Evolutionary conservation across 2,888 invertebrate species (phyloP).

Genomic region (Dendrolimus pini): DNA sequence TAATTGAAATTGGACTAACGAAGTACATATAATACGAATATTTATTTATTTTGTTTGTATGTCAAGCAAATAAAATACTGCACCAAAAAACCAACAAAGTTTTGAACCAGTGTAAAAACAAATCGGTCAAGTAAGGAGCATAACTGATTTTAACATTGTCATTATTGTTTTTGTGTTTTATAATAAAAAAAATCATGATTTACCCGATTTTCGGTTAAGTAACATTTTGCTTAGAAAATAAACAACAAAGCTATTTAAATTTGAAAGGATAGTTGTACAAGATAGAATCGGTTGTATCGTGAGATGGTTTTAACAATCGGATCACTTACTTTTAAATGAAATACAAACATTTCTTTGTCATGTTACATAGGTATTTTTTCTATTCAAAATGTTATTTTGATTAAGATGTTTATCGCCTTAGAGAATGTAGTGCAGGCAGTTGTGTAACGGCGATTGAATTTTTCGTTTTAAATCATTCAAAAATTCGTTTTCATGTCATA

Average conservation of each 20-base stretch:
- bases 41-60: no score
- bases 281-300: slow-evolving; percentile 5
- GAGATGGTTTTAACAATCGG: slow-evolving; percentile 7
- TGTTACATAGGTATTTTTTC: not conserved
- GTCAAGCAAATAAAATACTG: no score
- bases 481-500: no score
- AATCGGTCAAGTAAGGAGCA: not conserved
- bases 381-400: not conserved
- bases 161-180: not conserved
- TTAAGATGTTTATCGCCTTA: not conserved
- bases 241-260: slow-evolving; percentile 12
- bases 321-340: not conserved
- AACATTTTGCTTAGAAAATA: slow-evolving; percentile 23
- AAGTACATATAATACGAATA: no score
- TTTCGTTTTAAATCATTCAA: no score
- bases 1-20: no score
- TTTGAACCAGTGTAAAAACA: no score
- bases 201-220: slow-evolving; percentile 29
- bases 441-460: no score
- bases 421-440: no score
- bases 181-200: slow-evolving; percentile 23
- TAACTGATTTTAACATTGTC: slow-evolving; percentile 5
- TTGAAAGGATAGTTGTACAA: not conserved
- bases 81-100: no score
- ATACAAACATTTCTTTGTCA: not conserved